Evolutionary conservation across 2,888 invertebrate genomes (phyloP), one percentile per base, ranked within the genome.

Genomic region (Hermaeophaga mercurialis): DNA sequence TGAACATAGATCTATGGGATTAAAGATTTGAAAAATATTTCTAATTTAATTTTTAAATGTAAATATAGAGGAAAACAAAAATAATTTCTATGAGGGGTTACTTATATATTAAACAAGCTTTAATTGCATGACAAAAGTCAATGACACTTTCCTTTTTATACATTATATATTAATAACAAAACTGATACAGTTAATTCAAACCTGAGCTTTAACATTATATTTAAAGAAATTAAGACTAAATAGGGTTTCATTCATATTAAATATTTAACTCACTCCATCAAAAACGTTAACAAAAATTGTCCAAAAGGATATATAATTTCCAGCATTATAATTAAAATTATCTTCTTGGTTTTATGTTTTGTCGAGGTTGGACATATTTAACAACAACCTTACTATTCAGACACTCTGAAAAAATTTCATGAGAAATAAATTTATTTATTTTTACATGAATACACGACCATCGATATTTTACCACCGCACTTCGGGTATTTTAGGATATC

Each of bases 251-350:
- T 50, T 41, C 15, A 36, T 24, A 28, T 19, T 45, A 38, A 39
- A 54, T 26, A 49, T 41, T 58, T 36, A 57, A 60, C 59, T 60
- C 47, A 70, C 70, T 68, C 66, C 63, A 67, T 64, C 54, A 57
- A 64, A 65, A 60, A 59, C 54, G 61, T 48, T 55, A 66, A 61
- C 61, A 58, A 60, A 59, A 61, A 60, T 54, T 58, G 57, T 61
- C 58, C 61, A 54, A 65, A 55, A 58, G 61, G 64, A 62, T 62
- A 65, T 61, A 55, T 57, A 55, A 49, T 64, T 69, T 66, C 64
- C 63, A 66, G 63, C 69, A 69, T 68, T 56, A 65, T 65, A 62
- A 59, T 62, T 59, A 54, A 56, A 59, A 41, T 48, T 49, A 48
- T 43, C 48, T 46, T 46, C 53, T 49, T 14, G 31, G 31, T 46